Percentiles rank a stretch among this genome's conserved stretches.
Conservation (phyloP, 2,888 invertebrate genomes). For the Autographa pulchrina region DNA sequence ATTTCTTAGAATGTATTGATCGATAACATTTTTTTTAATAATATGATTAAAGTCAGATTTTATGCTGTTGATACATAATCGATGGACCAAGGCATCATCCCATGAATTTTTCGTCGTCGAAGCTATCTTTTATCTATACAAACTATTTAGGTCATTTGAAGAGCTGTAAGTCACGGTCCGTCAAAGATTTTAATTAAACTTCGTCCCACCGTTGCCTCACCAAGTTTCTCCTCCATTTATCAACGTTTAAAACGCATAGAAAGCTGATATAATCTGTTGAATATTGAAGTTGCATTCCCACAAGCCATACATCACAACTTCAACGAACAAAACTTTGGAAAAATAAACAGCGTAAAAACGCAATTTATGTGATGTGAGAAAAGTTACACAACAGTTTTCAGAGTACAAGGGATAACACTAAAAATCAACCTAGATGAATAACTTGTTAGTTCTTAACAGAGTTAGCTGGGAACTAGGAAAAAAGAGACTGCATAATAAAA, state of each 20-base stretch:
- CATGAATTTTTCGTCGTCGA: neutral
- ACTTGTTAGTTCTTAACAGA: conserved; percentile 60
- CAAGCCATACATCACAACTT: conserved; percentile 44
- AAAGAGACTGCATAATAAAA: conserved; percentile 49
- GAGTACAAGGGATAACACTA: conserved; percentile 16
- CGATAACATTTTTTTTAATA: too few species aligned
- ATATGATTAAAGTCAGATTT: too few species aligned
- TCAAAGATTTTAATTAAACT: conserved; percentile 10
- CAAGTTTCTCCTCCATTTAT: neutral
- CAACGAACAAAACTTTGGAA: conserved; percentile 34
- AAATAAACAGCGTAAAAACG: conserved; percentile 51
- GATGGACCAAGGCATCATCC: neutral
- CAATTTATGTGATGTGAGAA: conserved; percentile 49
- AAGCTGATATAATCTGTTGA: conserved; percentile 12
- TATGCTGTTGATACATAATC: too few species aligned
- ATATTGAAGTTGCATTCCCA: conserved; percentile 22
- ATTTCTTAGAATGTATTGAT: too few species aligned
- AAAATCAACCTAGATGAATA: conserved; percentile 54
- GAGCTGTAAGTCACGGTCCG: neutral
- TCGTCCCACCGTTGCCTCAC: neutral
- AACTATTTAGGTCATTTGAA: neutral
- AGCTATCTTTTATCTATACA: neutral
- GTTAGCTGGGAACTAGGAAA: conserved; percentile 64
- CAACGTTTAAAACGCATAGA: conserved; percentile 1
- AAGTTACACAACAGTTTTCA: conserved; percentile 22